Evolutionary conservation across 2,113 vertebrate species (phyloP).

Genomic region (Alexandromys fortis): DNA sequence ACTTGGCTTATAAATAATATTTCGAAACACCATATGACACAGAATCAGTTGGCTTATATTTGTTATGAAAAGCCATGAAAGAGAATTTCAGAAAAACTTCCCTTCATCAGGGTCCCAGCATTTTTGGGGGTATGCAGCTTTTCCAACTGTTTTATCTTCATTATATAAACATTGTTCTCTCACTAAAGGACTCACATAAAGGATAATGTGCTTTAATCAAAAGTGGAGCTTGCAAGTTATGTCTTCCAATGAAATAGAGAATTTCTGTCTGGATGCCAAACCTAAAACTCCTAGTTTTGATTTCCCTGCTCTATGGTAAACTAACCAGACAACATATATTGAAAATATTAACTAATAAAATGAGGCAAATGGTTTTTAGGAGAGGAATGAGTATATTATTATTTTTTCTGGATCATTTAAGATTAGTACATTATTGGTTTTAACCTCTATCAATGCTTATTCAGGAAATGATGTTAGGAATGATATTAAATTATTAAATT

Average conservation of each 20-base stretch:
- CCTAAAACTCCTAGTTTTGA: constrained; percentile 11
- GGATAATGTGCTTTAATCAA: constrained; percentile 54
- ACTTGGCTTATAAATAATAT: constrained; percentile 76
- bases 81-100: constrained; percentile 66
- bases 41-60: constrained; percentile 60
- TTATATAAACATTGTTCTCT: constrained; percentile 38
- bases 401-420: neutral
- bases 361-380: neutral
- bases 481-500: neutral
- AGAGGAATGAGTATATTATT: neutral
- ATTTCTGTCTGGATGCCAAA: neutral
- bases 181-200: neutral
- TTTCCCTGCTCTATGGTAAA: neutral
- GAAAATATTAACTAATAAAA: neutral
- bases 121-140: constrained; percentile 48
- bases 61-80: constrained; percentile 71
- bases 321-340: neutral
- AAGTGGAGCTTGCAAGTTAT: constrained; percentile 21
- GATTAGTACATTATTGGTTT: neutral
- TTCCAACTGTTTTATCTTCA: constrained; percentile 56
- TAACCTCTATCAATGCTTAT: neutral
- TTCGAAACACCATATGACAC: constrained; percentile 61
- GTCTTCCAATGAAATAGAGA: neutral
- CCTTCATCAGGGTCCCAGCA: constrained; percentile 45
- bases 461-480: neutral